Conservation (phyloP, 2,113 vertebrate genomes). For the Fregata magnificens region DNA sequence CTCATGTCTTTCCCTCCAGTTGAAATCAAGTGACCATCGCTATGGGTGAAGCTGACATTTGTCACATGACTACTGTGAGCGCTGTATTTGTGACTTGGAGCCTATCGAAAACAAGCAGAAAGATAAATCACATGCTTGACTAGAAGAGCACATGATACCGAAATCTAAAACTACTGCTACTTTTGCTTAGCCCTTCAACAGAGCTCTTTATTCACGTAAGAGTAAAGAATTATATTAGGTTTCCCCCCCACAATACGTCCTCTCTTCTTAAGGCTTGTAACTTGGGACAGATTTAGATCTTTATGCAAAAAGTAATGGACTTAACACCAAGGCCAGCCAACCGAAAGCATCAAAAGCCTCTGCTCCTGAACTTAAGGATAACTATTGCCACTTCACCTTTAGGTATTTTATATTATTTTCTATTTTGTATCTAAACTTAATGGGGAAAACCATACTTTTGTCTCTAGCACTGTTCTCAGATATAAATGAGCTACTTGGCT, state of each 20-base stretch:
- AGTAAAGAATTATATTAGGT: background rate
- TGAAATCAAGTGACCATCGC: constrained; percentile 91
- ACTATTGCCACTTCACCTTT: background rate
- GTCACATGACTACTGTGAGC: constrained; percentile 99
- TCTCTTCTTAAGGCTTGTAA: background rate
- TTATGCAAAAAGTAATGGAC: background rate
- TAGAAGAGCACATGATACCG: fast-evolving
- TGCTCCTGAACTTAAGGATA: background rate
- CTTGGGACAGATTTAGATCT: background rate
- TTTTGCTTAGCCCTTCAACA: background rate
- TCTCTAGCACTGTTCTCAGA: background rate
- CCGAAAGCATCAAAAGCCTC: background rate
- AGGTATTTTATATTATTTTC: background rate
- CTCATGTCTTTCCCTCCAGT: constrained; percentile 98
- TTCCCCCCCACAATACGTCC: background rate
- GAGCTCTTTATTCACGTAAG: background rate
- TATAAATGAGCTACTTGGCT: background rate
- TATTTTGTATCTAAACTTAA: background rate
- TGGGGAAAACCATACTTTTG: background rate
- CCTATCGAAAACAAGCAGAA: constrained; percentile 73
- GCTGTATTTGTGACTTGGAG: constrained; percentile 95
- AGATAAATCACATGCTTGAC: background rate
- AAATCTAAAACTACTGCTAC: background rate
- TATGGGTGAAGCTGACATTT: constrained; percentile 93
- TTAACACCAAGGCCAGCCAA: background rate